Evolutionary conservation across 2,113 vertebrate genomes (phyloP), one percentile per base, ranked within the genome.

Genomic region (Corynorhinus townsendii): DNA sequence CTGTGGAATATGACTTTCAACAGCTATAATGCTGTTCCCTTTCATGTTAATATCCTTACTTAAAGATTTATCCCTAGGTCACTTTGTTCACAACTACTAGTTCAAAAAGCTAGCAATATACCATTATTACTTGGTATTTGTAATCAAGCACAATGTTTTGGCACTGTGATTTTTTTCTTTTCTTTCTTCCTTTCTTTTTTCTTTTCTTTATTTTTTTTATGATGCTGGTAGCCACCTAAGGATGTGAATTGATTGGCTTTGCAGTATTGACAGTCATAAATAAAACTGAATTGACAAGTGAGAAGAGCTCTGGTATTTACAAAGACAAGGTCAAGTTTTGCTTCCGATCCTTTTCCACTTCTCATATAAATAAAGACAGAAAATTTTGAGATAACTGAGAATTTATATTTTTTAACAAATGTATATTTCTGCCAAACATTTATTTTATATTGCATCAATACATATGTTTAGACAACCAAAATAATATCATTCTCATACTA

Each of bases 191-290:
- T 83, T 96, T 88, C 90, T 91, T 62, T 4, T 30, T 75, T 17
- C 4, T 96, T 96, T 93, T 86, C 4, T 96, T 96, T 93, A 84
- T 16, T 96, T 96, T 96, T 96, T 86, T 96, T 86, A 94, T 93
- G 94, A 95, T 89, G 52, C 81, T 96, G 91, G 56, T 93, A 88
- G 52, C 83, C 24, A 35, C 91, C 82, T 76, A 85, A 52, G 91
- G 96, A 95, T 91, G 92, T 80, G 38, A 77, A 95, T 86, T 97
- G 96, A 97, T 96, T 93, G 73, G 68, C 76, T 97, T 45, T 84
- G 38, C 77, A 33, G 35, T 91, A 76, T 95, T 92, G 77, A 87
- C 92, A 95, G 95, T 17, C 95, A 92, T 90, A 93, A 96, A 93
- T 56, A 52, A 94, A 90, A 72, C 11, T 68, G 24, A 81, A 62